phyloP scores from a whole-genome alignment of 2,888 invertebrate genomes.

The Pasiphila rectangulata region DNA sequence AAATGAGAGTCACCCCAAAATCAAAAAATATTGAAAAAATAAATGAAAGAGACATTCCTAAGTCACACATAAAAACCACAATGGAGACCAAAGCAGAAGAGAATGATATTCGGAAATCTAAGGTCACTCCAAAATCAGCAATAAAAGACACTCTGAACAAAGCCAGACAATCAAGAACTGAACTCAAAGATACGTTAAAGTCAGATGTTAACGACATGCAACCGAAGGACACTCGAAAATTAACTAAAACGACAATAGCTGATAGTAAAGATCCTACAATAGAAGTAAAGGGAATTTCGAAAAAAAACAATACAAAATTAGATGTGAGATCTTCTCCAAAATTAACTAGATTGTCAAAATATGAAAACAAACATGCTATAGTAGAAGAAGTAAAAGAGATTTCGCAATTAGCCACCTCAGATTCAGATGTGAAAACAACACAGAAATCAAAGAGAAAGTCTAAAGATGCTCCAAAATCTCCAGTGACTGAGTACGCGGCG shows the following conservation, averaged over 20 bases:
- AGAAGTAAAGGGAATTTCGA: too few species aligned
- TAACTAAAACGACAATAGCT: too few species aligned
- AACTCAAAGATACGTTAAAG: background rate
- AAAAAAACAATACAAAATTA: too few species aligned
- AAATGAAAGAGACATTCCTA: too few species aligned
- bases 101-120: background rate
- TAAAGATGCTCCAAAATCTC: background rate
- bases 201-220: background rate
- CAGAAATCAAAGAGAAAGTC: background rate
- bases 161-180: background rate
- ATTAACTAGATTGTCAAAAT: too few species aligned
- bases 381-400: too few species aligned
- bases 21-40: background rate
- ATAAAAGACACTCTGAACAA: background rate
- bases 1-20: background rate
- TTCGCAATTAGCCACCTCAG: too few species aligned
- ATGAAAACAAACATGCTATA: too few species aligned
- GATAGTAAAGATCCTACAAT: too few species aligned
- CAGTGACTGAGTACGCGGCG: background rate
- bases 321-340: too few species aligned
- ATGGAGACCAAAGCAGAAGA: background rate
- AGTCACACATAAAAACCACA: too few species aligned
- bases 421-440: background rate
- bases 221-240: constrained; percentile 1
- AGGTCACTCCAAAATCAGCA: background rate